Evolutionary conservation across 1,140 invertebrate species (phyloP).

Genomic region (Lutraria rhynchaena): DNA sequence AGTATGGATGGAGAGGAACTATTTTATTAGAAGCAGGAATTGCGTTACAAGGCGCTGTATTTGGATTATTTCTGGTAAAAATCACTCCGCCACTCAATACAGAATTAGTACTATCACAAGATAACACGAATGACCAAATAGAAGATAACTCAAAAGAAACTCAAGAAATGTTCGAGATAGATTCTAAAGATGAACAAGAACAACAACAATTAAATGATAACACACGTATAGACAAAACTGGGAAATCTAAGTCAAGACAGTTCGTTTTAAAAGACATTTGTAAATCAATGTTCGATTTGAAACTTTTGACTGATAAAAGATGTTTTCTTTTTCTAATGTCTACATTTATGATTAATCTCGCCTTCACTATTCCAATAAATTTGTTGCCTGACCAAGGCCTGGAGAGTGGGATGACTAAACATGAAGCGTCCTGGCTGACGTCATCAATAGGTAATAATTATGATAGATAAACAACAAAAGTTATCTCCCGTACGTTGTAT

Average conservation of each 20-base stretch:
- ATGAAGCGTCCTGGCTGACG: slow-evolving; percentile 23
- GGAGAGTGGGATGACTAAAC: slow-evolving; percentile 27
- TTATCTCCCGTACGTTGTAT: too few relatives aligned
- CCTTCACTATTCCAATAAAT: slow-evolving; percentile 34
- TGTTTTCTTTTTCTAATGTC: slow-evolving; percentile 17
- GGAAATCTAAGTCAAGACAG: too few relatives aligned
- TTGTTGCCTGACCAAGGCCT: slow-evolving; percentile 27
- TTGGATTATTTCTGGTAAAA: slow-evolving; percentile 6
- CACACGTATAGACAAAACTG: too few relatives aligned
- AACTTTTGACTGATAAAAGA: slow-evolving; percentile 3
- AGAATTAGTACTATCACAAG: too few relatives aligned
- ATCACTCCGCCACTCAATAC: too few relatives aligned
- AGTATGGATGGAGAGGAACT: slow-evolving; percentile 28
- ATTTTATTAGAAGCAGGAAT: slow-evolving; percentile 28
- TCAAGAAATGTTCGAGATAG: too few relatives aligned
- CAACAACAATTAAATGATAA: too few relatives aligned
- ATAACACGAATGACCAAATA: too few relatives aligned
- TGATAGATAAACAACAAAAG: too few relatives aligned
- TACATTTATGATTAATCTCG: slow-evolving; percentile 3
- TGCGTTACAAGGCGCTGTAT: neutral
- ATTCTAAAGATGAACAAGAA: too few relatives aligned
- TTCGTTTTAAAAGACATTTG: neutral
- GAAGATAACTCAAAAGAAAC: too few relatives aligned
- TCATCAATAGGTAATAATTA: slow-evolving; percentile 45
- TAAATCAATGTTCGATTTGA: slow-evolving; percentile 10